phyloP scores from a whole-genome alignment of 2,113 vertebrate genomes.

The Eubucco bourcierii region DNA sequence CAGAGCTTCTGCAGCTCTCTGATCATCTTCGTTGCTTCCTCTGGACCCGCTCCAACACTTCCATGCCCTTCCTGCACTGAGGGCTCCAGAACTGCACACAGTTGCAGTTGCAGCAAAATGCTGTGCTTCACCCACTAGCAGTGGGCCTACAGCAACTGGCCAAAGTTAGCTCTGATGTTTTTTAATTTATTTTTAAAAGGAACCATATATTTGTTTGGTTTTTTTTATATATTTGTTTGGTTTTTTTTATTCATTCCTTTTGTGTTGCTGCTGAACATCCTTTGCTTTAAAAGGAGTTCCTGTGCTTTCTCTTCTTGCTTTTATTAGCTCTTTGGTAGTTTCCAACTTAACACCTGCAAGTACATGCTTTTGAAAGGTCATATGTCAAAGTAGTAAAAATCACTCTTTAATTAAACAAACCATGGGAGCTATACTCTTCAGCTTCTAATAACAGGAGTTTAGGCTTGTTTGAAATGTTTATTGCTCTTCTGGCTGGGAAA shows the following conservation, averaged over 20 bases:
- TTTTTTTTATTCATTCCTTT: background rate
- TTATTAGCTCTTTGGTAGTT: background rate
- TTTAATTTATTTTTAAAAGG: background rate
- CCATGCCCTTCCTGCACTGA: no score
- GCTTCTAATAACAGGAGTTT: background rate
- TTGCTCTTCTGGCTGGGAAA: background rate
- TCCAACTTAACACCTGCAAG: background rate
- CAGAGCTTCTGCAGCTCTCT: no score
- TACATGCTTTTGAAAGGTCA: background rate
- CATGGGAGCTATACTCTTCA: background rate
- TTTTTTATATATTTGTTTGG: no score
- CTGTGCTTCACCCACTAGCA: background rate
- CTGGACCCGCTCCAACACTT: no score
- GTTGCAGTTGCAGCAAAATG: background rate
- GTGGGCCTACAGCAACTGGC: background rate
- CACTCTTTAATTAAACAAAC: slow-evolving; percentile 17
- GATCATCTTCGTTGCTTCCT: no score
- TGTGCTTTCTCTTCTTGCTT: background rate
- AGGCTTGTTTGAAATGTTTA: slow-evolving; percentile 35
- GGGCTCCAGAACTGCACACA: no score
- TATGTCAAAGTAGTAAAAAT: background rate
- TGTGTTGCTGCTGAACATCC: background rate
- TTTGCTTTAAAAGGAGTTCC: background rate
- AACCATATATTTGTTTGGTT: background rate
- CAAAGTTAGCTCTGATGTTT: background rate